These are phyloP conservation scores for Digitonthophagus gazella DNA, from an alignment of 2,888 invertebrate genomes.

Conservation along the genomic window DNA sequence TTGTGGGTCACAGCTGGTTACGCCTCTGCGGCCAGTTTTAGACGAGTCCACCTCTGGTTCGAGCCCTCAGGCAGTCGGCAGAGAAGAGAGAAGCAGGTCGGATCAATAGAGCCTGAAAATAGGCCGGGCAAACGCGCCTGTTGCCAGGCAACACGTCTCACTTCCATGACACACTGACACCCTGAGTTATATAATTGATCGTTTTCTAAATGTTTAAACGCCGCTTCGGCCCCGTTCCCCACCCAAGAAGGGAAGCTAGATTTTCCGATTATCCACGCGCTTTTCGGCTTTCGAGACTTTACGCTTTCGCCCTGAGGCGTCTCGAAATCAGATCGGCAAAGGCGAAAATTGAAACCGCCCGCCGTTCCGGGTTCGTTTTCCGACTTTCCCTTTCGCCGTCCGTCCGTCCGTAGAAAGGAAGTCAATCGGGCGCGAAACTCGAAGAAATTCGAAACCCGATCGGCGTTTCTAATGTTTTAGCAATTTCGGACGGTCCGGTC, in stretches of 20 bases:
- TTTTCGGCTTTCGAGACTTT: background rate
- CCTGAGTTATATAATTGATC: slow-evolving; percentile 44
- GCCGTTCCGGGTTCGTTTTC: background rate
- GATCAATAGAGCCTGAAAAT: slow-evolving; percentile 53
- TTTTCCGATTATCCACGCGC: too few relatives aligned
- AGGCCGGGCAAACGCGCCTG: slow-evolving; percentile 50
- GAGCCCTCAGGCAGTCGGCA: slow-evolving; percentile 35
- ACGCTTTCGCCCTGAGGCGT: too few relatives aligned
- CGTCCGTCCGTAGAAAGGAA: too few relatives aligned
- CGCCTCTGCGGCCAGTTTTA: background rate
- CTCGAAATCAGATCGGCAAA: background rate
- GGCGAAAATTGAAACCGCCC: background rate
- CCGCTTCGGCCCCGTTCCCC: too few relatives aligned
- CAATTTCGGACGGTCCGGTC: background rate
- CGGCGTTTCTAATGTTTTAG: too few relatives aligned
- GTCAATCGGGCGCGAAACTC: too few relatives aligned
- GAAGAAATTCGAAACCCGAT: too few relatives aligned
- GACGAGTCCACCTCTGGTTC: slow-evolving; percentile 39
- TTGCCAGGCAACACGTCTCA: slow-evolving; percentile 50
- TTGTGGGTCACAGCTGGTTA: background rate
- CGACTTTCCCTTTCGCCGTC: background rate
- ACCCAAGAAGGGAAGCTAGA: too few relatives aligned
- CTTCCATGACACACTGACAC: slow-evolving; percentile 52
- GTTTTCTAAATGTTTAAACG: background rate
- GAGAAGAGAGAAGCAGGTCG: slow-evolving; percentile 35